Evolutionary conservation across 2,888 invertebrate genomes (phyloP).

Genomic region (Folsomia manolachei): DNA sequence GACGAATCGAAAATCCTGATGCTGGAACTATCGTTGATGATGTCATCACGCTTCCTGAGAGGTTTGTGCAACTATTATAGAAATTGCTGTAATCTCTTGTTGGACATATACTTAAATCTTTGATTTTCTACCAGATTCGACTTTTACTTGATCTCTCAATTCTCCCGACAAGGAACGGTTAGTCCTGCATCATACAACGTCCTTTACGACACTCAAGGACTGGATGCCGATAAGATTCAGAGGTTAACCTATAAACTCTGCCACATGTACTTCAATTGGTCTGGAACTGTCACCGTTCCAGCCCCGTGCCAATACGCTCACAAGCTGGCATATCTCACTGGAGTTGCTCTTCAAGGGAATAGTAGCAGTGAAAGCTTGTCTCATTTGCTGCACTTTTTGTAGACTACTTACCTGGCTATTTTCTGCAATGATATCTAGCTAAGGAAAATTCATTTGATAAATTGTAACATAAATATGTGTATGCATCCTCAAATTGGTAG

Average conservation of each 20-base stretch:
- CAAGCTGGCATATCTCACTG: conserved; percentile 59
- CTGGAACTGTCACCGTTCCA: conserved; percentile 58
- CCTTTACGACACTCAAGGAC: conserved; percentile 67
- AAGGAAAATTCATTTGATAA: too few relatives aligned
- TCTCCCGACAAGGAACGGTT: conserved; percentile 82
- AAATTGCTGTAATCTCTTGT: neutral
- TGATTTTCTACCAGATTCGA: conserved; percentile 65
- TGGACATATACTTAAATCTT: neutral
- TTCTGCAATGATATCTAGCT: too few relatives aligned
- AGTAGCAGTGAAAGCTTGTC: conserved; percentile 3
- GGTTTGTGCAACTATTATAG: conserved; percentile 53
- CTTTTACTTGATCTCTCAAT: conserved; percentile 84
- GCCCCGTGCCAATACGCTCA: conserved; percentile 61
- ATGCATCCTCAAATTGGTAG: too few relatives aligned
- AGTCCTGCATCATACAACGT: conserved; percentile 88
- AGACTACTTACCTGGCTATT: too few relatives aligned
- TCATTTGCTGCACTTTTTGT: conserved; percentile 24
- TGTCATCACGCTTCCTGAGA: conserved; percentile 71
- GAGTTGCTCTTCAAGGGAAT: conserved; percentile 45
- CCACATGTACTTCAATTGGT: conserved; percentile 91
- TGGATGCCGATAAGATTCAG: conserved; percentile 74
- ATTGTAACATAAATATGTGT: too few relatives aligned
- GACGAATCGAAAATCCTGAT: conserved; percentile 59
- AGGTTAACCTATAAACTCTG: conserved; percentile 77
- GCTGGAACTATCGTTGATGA: conserved; percentile 87